Evolutionary conservation across 2,113 vertebrate genomes (phyloP).

Genomic region (Suricata suricatta): DNA sequence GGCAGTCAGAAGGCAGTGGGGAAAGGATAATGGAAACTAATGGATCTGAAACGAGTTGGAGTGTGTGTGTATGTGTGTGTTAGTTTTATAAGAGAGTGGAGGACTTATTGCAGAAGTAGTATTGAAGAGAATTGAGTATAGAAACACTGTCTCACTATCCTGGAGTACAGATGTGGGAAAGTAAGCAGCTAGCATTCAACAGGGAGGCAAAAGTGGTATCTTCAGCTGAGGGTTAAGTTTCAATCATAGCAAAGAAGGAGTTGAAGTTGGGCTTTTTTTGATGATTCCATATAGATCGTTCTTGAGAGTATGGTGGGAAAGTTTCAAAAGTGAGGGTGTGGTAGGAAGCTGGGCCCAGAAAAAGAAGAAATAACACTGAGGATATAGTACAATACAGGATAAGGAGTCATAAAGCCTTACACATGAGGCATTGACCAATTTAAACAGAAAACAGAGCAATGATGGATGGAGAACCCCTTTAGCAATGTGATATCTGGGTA

Average conservation of each 20-base stretch:
- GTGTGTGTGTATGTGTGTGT: background rate
- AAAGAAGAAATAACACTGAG: background rate
- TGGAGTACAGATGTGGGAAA: rapidly evolving
- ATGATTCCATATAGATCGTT: background rate
- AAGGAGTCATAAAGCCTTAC: background rate
- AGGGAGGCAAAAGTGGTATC: background rate
- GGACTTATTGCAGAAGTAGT: background rate
- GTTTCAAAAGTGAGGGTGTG: background rate
- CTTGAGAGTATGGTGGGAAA: background rate
- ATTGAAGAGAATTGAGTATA: background rate
- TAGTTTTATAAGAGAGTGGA: background rate
- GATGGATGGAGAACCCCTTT: background rate
- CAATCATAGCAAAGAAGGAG: background rate
- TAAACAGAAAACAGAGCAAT: background rate
- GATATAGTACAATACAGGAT: background rate
- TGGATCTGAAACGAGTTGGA: background rate
- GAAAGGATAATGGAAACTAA: background rate
- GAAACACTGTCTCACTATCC: background rate
- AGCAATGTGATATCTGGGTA: background rate
- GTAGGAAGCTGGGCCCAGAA: background rate
- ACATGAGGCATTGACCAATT: background rate
- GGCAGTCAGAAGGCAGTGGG: background rate
- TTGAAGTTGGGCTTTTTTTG: background rate
- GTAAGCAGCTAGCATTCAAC: background rate
- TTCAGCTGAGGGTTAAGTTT: background rate